A percentile compares a stretch with the other conserved stretches of the same genome.
Evolutionary conservation across 2,888 invertebrate species (phyloP).

Genomic region (Galeruca laticollis): DNA sequence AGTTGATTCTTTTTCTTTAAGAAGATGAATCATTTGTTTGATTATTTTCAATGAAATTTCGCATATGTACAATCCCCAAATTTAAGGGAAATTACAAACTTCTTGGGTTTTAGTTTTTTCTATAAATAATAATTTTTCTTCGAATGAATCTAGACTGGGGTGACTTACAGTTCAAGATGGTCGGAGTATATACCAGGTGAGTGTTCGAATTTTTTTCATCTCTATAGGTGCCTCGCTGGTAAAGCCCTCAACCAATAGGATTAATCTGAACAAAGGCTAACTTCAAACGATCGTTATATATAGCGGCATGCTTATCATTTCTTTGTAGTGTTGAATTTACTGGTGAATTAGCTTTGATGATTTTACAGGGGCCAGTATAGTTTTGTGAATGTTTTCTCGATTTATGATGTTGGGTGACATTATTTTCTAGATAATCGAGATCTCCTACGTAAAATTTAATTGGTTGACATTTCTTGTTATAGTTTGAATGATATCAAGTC

Average conservation of each 20-base stretch:
- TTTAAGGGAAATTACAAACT: slow-evolving; percentile 15
- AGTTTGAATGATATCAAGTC: slow-evolving; percentile 50
- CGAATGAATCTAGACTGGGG: slow-evolving; percentile 23
- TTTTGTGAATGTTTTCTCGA: slow-evolving; percentile 37
- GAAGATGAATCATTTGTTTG: background rate
- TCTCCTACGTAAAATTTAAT: slow-evolving; percentile 36
- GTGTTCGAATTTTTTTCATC: slow-evolving; percentile 9
- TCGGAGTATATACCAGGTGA: slow-evolving; percentile 34
- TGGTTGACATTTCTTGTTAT: slow-evolving; percentile 44
- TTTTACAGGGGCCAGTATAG: slow-evolving; percentile 34
- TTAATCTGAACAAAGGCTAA: slow-evolving; percentile 39
- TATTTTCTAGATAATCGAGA: slow-evolving; percentile 24
- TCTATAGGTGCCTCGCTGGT: background rate
- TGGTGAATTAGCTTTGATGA: slow-evolving; percentile 24
- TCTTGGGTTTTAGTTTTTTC: slow-evolving; percentile 28
- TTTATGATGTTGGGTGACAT: slow-evolving; percentile 18
- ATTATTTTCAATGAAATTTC: slow-evolving; percentile 21
- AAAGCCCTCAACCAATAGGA: slow-evolving; percentile 2
- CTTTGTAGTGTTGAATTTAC: slow-evolving; percentile 29
- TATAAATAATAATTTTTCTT: slow-evolving; percentile 30
- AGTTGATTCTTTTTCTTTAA: slow-evolving; percentile 14
- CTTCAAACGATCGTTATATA: slow-evolving; percentile 44
- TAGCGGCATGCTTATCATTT: slow-evolving; percentile 38
- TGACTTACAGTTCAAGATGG: slow-evolving; percentile 34
- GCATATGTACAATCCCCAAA: slow-evolving; percentile 20